Evolutionary conservation across 2,113 vertebrate genomes (phyloP).

Genomic region (Atlantisia rogersi): DNA sequence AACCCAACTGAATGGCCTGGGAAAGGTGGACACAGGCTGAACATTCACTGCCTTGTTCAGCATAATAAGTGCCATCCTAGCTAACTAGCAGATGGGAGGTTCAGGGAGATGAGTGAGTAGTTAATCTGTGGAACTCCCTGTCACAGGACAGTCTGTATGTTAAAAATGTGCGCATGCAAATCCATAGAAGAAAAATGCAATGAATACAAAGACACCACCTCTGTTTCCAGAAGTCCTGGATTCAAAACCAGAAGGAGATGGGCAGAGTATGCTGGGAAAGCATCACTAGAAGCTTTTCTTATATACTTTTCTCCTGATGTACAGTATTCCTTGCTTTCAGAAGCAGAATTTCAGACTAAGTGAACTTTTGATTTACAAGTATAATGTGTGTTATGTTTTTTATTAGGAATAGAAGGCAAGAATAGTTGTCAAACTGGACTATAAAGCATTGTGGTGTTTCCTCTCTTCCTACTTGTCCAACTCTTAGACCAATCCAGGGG

Average conservation of each 20-base stretch:
- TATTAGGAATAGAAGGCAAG: constrained; percentile 10
- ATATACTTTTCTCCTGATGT: background rate
- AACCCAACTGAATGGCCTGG: background rate
- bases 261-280: background rate
- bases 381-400: background rate
- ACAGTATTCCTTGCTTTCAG: background rate
- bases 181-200: background rate
- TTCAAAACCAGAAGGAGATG: background rate
- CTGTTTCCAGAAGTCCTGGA: background rate
- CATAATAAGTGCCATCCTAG: background rate
- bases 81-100: background rate
- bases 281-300: background rate
- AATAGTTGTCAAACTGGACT: constrained; percentile 10
- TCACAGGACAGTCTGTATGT: background rate
- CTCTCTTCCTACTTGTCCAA: background rate
- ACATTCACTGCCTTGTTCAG: background rate
- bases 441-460: constrained; percentile 1
- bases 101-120: background rate
- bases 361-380: background rate
- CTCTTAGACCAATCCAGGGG: background rate
- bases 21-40: background rate
- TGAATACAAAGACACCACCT: background rate
- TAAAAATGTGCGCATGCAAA: background rate
- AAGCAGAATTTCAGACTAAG: background rate
- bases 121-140: background rate